phyloP scores from a whole-genome alignment of 2,888 invertebrate genomes.

The Perizoma affinitatum region DNA sequence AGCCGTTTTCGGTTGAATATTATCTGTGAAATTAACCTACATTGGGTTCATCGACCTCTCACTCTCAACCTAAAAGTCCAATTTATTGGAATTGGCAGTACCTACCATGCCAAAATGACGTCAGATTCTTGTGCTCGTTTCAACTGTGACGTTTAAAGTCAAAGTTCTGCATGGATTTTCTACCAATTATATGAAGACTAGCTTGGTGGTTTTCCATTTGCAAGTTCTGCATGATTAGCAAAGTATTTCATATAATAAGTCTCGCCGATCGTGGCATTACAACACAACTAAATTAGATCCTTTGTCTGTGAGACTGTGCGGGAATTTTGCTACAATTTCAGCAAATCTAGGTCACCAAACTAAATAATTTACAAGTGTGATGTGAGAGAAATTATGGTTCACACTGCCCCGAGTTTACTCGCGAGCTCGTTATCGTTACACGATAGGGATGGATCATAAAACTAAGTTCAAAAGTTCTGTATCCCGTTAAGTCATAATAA shows the following conservation, averaged over 20 bases:
- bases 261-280: too few relatives aligned
- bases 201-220: too few relatives aligned
- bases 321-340: not conserved
- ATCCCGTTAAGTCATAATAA: too few relatives aligned
- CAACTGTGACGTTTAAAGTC: constrained; percentile 5
- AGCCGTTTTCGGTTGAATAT: constrained; percentile 23
- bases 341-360: constrained; percentile 6
- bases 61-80: constrained; percentile 22
- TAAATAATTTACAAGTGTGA: not conserved
- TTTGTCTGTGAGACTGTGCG: not conserved
- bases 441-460: not conserved
- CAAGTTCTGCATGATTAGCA: too few relatives aligned
- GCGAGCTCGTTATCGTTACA: too few relatives aligned
- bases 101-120: constrained; percentile 29
- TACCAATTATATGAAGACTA: too few relatives aligned
- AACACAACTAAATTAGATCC: not conserved
- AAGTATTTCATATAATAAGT: too few relatives aligned
- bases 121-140: constrained; percentile 20
- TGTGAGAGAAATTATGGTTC: not conserved
- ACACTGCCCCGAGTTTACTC: not conserved
- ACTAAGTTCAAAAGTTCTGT: not conserved
- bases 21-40: constrained; percentile 42
- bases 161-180: too few relatives aligned
- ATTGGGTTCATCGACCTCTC: constrained; percentile 20
- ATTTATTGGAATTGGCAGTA: constrained; percentile 25